Percentiles rank a stretch among this genome's conserved stretches.
Conservation (phyloP, 37 sponge, comb jelly and placozoan species). For the Aphrocallistes beatrix region DNA sequence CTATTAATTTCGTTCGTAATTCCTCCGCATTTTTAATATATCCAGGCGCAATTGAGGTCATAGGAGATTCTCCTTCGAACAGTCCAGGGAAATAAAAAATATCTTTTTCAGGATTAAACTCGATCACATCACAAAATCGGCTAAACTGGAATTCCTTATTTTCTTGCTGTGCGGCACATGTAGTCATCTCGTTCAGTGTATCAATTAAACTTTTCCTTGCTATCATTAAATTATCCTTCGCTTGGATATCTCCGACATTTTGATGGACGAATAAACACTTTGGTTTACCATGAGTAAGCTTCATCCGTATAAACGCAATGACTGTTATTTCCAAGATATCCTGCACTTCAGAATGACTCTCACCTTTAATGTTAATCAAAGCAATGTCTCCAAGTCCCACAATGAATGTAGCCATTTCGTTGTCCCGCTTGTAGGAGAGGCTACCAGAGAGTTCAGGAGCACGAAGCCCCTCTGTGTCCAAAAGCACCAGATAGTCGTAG, state of each 20-base stretch:
- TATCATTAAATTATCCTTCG: conserved; percentile 6
- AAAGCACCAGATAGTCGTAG: conserved; percentile 17
- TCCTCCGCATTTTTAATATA: conserved; percentile 18
- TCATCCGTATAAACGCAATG: conserved; percentile 35
- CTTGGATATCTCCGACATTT: conserved; percentile 23
- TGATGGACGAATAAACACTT: conserved; percentile 36
- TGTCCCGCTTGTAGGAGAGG: conserved; percentile 3
- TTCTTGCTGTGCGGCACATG: conserved; percentile 25
- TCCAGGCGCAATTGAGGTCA: conserved; percentile 29
- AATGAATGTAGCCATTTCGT: conserved; percentile 28
- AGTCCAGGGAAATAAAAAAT: conserved; percentile 25
- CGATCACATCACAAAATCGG: conserved; percentile 26
- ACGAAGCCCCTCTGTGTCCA: conserved; percentile 32
- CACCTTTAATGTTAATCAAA: conserved; percentile 33
- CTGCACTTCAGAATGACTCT: conserved; percentile 20
- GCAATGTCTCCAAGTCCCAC: conserved; percentile 28
- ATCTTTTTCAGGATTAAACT: conserved; percentile 33
- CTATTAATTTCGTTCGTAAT: background rate
- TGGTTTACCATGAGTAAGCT: background rate
- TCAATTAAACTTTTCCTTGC: conserved; percentile 24
- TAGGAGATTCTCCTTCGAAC: conserved; percentile 36
- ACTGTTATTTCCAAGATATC: conserved; percentile 33
- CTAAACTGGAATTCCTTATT: background rate
- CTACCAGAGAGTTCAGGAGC: conserved; percentile 25
- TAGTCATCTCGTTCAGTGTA: conserved; percentile 23